phyloP scores from a whole-genome alignment of 64 coral and sea anemone genomes.

The Stichodactyla mertensii region DNA sequence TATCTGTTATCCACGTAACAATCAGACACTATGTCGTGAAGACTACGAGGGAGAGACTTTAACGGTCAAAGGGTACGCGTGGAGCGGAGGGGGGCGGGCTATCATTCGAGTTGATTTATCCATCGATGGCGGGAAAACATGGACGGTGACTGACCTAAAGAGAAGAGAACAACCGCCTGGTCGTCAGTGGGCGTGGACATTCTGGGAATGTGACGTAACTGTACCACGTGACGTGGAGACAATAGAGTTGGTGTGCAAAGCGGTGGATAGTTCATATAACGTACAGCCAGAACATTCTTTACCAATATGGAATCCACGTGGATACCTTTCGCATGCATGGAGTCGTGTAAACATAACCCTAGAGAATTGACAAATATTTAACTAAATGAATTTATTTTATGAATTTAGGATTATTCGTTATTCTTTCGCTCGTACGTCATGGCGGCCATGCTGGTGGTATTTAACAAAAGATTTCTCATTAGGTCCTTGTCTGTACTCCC shows the following conservation, averaged over 20 bases:
- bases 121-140: conserved; percentile 46
- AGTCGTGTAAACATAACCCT: conserved; percentile 26
- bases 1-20: conserved; percentile 41
- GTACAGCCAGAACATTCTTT: conserved; percentile 44
- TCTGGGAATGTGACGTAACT: conserved; percentile 40
- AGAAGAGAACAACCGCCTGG: conserved; percentile 15
- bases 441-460: too few species aligned
- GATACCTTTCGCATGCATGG: conserved; percentile 49
- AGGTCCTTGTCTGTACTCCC: too few species aligned
- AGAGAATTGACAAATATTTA: too few species aligned
- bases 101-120: conserved; percentile 49
- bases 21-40: conserved; percentile 5
- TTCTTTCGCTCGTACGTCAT: too few species aligned
- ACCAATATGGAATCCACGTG: conserved; percentile 55
- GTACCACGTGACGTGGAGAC: conserved; percentile 24
- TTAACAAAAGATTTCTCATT: too few species aligned
- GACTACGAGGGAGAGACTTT: not conserved
- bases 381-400: too few species aligned
- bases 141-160: conserved; percentile 34
- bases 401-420: too few species aligned
- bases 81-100: conserved; percentile 52
- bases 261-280: conserved; percentile 59
- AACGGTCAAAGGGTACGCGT: conserved; percentile 35
- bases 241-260: conserved; percentile 52
- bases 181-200: conserved; percentile 57